Base-by-base conservation (phyloP, 1,140 invertebrate species). In the Zophobas atratus region DNA sequence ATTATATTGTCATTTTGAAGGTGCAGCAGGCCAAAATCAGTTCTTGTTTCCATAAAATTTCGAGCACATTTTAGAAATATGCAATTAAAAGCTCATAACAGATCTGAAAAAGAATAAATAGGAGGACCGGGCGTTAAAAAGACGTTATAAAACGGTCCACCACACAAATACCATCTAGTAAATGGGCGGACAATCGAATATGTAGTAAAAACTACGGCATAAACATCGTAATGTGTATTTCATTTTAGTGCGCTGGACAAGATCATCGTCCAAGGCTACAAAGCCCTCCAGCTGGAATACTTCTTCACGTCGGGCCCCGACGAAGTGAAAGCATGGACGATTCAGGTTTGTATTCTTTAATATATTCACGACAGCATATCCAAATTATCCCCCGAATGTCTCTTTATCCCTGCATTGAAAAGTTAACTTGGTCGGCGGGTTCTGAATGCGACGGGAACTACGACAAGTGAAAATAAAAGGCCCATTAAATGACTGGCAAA, bases 301-400 rank as follows among this genome's bases (percentile, higher is more conserved):
- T 99, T 99, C 91, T 99, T 99, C 88, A 99, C 99, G 2, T 90
- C 93, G 35, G 99, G 98, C 6, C 91, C 94, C 67, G 98, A 99
- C 88, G 99, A 99, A 91, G 98, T 99, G 0, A 99, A 99, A 88
- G 98, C 98, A 4, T 99, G 99, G 99, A 99, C 98, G 1, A 96
- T 99, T 87, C 97, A 98, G 92, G 96, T 98, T 88, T 83, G 79
- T 83, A 43, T 43, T 43, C 43, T 71, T 71, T 63, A 20, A 20
- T 20, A 34, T 38, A 63, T 43, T 63, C 39, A 51, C 4, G 49
- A 20, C 6, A 51, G 49, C 49, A 20, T 2, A 4, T 4, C 49
- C 6, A 20, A 51, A 51, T 51, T 51, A 6, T 51, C 49, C 49
- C 49, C 49, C 49, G n/a, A 4, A 20, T 51, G 2, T 51, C 49